phyloP scores from a whole-genome alignment of 2,888 invertebrate species.

The Opisthograptis luteolata region DNA sequence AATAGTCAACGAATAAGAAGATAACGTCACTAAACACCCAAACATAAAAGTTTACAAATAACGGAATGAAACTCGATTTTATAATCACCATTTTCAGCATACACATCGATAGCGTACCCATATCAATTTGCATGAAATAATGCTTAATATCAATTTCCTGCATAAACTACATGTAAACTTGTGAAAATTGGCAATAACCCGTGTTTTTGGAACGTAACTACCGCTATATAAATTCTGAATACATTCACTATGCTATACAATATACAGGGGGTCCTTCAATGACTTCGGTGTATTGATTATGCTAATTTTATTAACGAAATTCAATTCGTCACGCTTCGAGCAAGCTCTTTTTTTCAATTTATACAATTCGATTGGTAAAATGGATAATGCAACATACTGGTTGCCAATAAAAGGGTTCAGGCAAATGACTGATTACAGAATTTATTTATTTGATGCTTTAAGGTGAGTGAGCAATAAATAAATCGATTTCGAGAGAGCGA shows the following conservation, averaged over 20 bases:
- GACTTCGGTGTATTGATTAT: conserved; percentile 76
- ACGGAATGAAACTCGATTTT: conserved; percentile 29
- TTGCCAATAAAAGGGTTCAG: conserved; percentile 55
- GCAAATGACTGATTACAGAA: conserved; percentile 29
- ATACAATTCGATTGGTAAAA: conserved; percentile 48
- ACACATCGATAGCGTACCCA: too few relatives aligned
- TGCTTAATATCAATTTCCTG: conserved; percentile 77
- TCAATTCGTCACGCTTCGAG: conserved; percentile 66
- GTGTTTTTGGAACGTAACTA: conserved; percentile 10
- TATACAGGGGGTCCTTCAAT: conserved; percentile 62
- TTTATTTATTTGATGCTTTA: not conserved
- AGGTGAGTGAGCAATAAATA: conserved; percentile 6
- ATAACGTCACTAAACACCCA: too few relatives aligned
- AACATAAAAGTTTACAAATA: not conserved
- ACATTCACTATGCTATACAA: conserved; percentile 2
- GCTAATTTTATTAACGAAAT: conserved; percentile 79
- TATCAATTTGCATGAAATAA: conserved; percentile 79
- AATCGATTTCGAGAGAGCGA: not conserved
- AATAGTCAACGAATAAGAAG: too few relatives aligned
- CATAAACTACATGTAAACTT: conserved; percentile 70
- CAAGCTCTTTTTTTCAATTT: conserved; percentile 46
- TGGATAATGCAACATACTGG: conserved; percentile 55
- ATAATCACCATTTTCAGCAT: conserved; percentile 40
- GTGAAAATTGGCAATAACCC: conserved; percentile 67
- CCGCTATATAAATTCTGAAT: conserved; percentile 11